These are phyloP conservation scores for Scaptomyza graminum DNA, from an alignment of 1,140 invertebrate genomes.

Conservation along the genomic window DNA sequence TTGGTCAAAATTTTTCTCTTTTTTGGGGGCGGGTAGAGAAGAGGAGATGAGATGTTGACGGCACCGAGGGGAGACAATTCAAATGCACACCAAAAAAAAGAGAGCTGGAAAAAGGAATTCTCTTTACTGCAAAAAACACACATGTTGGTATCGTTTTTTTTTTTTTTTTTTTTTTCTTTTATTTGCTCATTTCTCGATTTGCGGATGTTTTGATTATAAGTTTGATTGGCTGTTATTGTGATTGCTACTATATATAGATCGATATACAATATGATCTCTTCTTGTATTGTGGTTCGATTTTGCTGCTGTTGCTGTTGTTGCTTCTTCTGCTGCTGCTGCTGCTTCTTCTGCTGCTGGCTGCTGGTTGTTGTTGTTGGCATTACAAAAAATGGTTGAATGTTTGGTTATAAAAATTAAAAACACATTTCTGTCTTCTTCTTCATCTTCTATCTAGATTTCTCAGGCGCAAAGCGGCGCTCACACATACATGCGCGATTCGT, in stretches of 20 bases:
- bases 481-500: slow-evolving; percentile 69
- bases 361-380: slow-evolving; percentile 37
- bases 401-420: slow-evolving; percentile 65
- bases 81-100: slow-evolving; percentile 60
- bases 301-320: slow-evolving; percentile 47
- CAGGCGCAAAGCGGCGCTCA: slow-evolving; percentile 76
- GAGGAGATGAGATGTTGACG: slow-evolving; percentile 7
- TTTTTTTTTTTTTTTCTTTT: slow-evolving; percentile 74
- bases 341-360: slow-evolving; percentile 36
- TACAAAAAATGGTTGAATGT: slow-evolving; percentile 36
- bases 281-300: slow-evolving; percentile 31
- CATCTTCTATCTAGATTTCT: slow-evolving; percentile 26
- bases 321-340: slow-evolving; percentile 41
- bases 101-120: slow-evolving; percentile 70
- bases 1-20: slow-evolving; percentile 71
- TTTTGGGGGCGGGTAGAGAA: neutral
- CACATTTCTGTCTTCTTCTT: slow-evolving; percentile 46
- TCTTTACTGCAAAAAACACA: slow-evolving; percentile 61
- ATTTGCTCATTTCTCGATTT: slow-evolving; percentile 79
- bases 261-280: slow-evolving; percentile 51
- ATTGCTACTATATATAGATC: slow-evolving; percentile 67
- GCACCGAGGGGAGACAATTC: slow-evolving; percentile 77
- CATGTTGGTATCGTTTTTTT: slow-evolving; percentile 55
- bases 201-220: slow-evolving; percentile 78
- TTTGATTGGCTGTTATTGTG: slow-evolving; percentile 51